Base-by-base conservation (phyloP, 2,888 invertebrate species). In the Melanchra persicariae region DNA sequence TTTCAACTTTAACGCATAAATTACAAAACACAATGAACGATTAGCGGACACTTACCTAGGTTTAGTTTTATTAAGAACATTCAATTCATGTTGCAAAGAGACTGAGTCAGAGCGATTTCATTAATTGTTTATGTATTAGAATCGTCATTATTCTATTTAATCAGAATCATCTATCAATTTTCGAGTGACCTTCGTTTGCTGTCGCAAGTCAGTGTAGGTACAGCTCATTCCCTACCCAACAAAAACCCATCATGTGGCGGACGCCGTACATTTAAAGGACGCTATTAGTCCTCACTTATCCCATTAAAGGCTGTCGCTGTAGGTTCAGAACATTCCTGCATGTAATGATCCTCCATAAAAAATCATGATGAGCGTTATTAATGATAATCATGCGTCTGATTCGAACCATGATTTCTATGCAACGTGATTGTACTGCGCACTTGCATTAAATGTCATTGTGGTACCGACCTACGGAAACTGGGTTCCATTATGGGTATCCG, bases 341-440 rank as follows among this genome's bases (percentile, higher is more conserved):
- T 54, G 43, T 71, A 19, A 68, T 68, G 30, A 34, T 55, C 24
- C 26, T 47, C 51, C 52, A 65, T 70, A 54, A 51, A 74, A 61
- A 81, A 72, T 54, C 57, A 65, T 59, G 64, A 68, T 57, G 47
- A 68, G 67, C 54, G 30, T 66, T 70, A 76, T 79, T 77, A 68
- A 61, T 67, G 72, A 82, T 68, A 65, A 77, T 82, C 58, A 77
- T 37, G 24, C n/a, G 2, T 17, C n/a, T 66, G 30, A 71, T 64
- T 65, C 58, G 10, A 77, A 19, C 37, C 72, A 43, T 79, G 65
- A 78, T 78, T 82, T 78, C 37, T 26, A 66, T 63, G 77, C 70
- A 70, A 51, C 40, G 51, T 26, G 59, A 47, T 45, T 62, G 54
- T 47, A 77, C 60, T 77, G 62, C 77, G 79, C 66, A 81, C 15